Evolutionary conservation across 2,888 invertebrate species (phyloP).

Genomic region (Meganola albula): DNA sequence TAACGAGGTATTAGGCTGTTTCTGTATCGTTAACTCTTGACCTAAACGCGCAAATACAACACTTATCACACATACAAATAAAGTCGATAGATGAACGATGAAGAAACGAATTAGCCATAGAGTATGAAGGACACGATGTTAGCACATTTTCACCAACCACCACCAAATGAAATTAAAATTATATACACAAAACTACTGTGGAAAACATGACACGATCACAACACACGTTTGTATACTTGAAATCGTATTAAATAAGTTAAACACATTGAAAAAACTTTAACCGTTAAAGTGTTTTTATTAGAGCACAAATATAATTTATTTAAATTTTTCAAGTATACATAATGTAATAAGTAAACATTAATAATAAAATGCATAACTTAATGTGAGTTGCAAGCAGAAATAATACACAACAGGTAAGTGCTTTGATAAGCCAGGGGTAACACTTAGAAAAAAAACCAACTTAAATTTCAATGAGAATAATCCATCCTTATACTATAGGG

Average conservation of each 20-base stretch:
- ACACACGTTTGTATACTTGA: too few species aligned
- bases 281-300: too few species aligned
- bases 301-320: too few species aligned
- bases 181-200: slow-evolving; percentile 21
- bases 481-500: slow-evolving; percentile 3
- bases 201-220: slow-evolving; percentile 22
- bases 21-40: slow-evolving; percentile 96
- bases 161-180: slow-evolving; percentile 52
- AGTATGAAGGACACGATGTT: slow-evolving; percentile 69
- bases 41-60: slow-evolving; percentile 52
- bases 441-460: slow-evolving; percentile 16
- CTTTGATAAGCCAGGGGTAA: slow-evolving; percentile 31
- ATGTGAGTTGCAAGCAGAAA: slow-evolving; percentile 29
- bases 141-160: slow-evolving; percentile 79
- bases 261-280: too few species aligned
- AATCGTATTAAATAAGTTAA: too few species aligned
- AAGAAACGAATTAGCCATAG: slow-evolving; percentile 74
- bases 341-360: too few species aligned
- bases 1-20: slow-evolving; percentile 94
- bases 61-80: slow-evolving; percentile 10
- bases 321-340: too few species aligned
- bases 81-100: slow-evolving; percentile 27
- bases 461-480: slow-evolving; percentile 1
- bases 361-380: too few species aligned
- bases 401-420: slow-evolving; percentile 22